phyloP scores from a whole-genome alignment of 2,797 vertebrate genomes.

The Micrastur ruficollis region DNA sequence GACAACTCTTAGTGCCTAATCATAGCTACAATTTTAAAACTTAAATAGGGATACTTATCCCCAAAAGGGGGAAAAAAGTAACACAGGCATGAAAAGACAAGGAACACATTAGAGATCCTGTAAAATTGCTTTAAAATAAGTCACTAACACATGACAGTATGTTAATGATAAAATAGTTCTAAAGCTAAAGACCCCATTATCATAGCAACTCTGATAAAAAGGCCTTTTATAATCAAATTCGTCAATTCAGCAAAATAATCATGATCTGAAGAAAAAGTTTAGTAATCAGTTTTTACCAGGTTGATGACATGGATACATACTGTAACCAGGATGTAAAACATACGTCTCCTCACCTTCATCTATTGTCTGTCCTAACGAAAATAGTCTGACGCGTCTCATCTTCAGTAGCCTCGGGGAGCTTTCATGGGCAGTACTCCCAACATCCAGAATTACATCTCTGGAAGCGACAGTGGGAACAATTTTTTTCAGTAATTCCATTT shows the following conservation, averaged over 20 bases:
- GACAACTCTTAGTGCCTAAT: not conserved
- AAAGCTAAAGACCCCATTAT: not conserved
- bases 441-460: conserved; percentile 78
- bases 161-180: not conserved
- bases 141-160: not conserved
- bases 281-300: conserved; percentile 40
- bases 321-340: not conserved
- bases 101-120: not conserved
- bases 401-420: conserved; percentile 85
- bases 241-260: not conserved
- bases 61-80: not conserved
- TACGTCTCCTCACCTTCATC: conserved; percentile 73
- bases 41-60: not conserved
- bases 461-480: conserved; percentile 83
- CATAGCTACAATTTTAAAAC: not conserved
- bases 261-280: not conserved
- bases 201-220: not conserved
- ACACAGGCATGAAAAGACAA: not conserved
- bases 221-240: not conserved
- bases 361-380: conserved; percentile 82
- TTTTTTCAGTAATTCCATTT: conserved; percentile 93
- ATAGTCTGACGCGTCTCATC: conserved; percentile 83
- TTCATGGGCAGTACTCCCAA: conserved; percentile 69
- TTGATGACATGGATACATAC: conserved; percentile 13
- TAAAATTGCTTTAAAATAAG: not conserved